Evolutionary conservation across 2,888 invertebrate genomes (phyloP).

Genomic region (Macrostomum cliftonense): DNA sequence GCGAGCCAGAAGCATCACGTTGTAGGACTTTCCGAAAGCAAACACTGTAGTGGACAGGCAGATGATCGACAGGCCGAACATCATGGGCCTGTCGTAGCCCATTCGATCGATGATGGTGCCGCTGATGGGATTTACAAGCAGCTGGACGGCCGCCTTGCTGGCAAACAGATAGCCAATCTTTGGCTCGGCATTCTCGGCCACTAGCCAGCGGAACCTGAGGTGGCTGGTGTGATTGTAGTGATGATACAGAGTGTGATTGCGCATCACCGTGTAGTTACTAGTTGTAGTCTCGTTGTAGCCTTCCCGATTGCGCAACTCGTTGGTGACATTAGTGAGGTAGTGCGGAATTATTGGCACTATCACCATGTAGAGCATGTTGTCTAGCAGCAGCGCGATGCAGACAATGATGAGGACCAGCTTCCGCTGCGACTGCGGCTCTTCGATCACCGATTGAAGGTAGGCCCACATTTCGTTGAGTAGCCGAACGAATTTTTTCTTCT

Average conservation of each 20-base stretch:
- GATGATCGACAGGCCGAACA: conserved; percentile 93
- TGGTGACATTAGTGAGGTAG: conserved; percentile 46
- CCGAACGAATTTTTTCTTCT: no score
- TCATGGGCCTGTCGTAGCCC: conserved; percentile 96
- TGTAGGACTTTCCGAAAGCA: conserved; percentile 83
- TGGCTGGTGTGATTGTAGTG: conserved; percentile 24
- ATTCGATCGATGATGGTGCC: conserved; percentile 92
- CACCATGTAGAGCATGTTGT: conserved; percentile 99
- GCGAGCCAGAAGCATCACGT: conserved; percentile 82
- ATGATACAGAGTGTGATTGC: no score
- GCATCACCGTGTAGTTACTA: background rate
- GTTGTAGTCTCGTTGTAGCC: no score
- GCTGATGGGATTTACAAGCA: conserved; percentile 93
- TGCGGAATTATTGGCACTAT: conserved; percentile 96
- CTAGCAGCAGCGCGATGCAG: conserved; percentile 78
- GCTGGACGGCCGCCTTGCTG: conserved; percentile 91
- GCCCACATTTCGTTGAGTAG: no score
- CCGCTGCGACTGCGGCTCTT: conserved; percentile 72
- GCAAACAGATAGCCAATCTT: conserved; percentile 91
- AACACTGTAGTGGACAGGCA: conserved; percentile 95
- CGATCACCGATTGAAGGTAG: no score
- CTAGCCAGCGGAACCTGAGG: conserved; percentile 18
- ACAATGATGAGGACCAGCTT: conserved; percentile 86
- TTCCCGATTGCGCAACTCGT: no score
- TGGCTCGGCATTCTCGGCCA: conserved; percentile 53